Percentiles rank a stretch among this genome's conserved stretches.
Evolutionary conservation across 2,888 invertebrate species (phyloP).

Genomic region (Euproctis similis): DNA sequence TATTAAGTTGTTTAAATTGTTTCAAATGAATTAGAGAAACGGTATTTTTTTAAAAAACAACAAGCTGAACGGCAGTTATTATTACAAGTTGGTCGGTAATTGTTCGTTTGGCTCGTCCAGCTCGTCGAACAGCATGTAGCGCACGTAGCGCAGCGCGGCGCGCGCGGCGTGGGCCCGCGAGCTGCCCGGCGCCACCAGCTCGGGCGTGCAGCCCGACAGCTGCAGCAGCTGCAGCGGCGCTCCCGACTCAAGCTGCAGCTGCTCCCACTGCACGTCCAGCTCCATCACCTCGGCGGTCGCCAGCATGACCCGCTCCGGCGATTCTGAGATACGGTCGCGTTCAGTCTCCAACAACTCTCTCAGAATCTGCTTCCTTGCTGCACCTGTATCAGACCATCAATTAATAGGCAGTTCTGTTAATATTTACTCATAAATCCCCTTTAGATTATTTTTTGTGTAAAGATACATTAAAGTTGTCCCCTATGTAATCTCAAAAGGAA

Average conservation of each 20-base stretch:
- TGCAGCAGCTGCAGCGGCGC: slow-evolving; percentile 23
- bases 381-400: slow-evolving; percentile 21
- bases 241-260: slow-evolving; percentile 11
- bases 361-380: slow-evolving; percentile 9
- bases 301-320: slow-evolving; percentile 19
- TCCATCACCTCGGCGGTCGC: slow-evolving; percentile 24
- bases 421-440: background rate
- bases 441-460: too few relatives aligned
- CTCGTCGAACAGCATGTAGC: slow-evolving; percentile 21
- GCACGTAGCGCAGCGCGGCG: slow-evolving; percentile 33
- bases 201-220: slow-evolving; percentile 24
- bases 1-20: too few relatives aligned
- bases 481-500: too few relatives aligned
- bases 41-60: too few relatives aligned
- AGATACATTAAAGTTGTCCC: too few relatives aligned
- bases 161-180: slow-evolving; percentile 22
- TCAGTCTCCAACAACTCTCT: slow-evolving; percentile 13
- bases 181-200: slow-evolving; percentile 23
- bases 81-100: too few relatives aligned
- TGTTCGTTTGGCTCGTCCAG: too few relatives aligned
- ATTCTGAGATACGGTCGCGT: slow-evolving; percentile 2
- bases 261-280: slow-evolving; percentile 14
- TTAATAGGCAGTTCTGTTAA: background rate
- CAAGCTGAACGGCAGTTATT: too few relatives aligned
- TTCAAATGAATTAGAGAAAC: too few relatives aligned